Percentiles rank a stretch among this genome's conserved stretches.
These are phyloP conservation scores for Pollachius pollachius DNA, from an alignment of 2,113 vertebrate genomes.

Conservation along the genomic window DNA sequence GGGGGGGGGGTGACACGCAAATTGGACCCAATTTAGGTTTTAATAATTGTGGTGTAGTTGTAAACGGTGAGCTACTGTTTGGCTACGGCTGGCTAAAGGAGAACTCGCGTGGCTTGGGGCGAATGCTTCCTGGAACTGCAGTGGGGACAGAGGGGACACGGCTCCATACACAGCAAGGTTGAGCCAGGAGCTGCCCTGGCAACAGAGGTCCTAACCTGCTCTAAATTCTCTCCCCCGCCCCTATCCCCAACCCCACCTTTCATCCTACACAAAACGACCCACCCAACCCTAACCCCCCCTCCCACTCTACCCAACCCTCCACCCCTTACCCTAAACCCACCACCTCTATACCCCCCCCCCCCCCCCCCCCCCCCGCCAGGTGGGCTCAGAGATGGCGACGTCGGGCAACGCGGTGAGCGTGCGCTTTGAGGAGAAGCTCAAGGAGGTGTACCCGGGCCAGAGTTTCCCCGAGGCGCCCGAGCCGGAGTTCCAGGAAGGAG, in stretches of 20 bases:
- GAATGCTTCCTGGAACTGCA: slow-evolving; percentile 57
- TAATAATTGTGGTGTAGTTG: too few species aligned
- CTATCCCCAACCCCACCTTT: slow-evolving; percentile 21
- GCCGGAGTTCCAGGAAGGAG: slow-evolving; percentile 73
- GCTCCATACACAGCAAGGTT: slow-evolving; percentile 83
- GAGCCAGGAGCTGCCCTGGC: slow-evolving; percentile 66
- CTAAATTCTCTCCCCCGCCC: slow-evolving; percentile 62
- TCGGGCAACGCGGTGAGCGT: slow-evolving; percentile 91
- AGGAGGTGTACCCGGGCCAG: slow-evolving; percentile 89
- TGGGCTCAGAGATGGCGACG: slow-evolving; percentile 96
- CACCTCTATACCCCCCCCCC: slow-evolving; percentile 51
- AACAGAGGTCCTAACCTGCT: slow-evolving; percentile 62
- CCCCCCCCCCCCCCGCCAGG: slow-evolving; percentile 68
- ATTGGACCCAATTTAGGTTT: too few species aligned
- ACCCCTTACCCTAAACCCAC: neutral
- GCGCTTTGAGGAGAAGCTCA: slow-evolving; percentile 95
- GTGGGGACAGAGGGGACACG: slow-evolving; percentile 56
- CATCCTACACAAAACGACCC: slow-evolving; percentile 26
- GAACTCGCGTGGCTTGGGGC: neutral
- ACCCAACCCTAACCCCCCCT: slow-evolving; percentile 12
- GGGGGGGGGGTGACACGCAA: too few species aligned
- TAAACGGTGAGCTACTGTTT: too few species aligned
- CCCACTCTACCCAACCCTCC: slow-evolving; percentile 1
- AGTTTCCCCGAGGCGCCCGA: slow-evolving; percentile 88
- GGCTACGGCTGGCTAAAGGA: too few species aligned